Conservation (phyloP, 2,113 vertebrate species). For the Gopherus evgoodei region DNA sequence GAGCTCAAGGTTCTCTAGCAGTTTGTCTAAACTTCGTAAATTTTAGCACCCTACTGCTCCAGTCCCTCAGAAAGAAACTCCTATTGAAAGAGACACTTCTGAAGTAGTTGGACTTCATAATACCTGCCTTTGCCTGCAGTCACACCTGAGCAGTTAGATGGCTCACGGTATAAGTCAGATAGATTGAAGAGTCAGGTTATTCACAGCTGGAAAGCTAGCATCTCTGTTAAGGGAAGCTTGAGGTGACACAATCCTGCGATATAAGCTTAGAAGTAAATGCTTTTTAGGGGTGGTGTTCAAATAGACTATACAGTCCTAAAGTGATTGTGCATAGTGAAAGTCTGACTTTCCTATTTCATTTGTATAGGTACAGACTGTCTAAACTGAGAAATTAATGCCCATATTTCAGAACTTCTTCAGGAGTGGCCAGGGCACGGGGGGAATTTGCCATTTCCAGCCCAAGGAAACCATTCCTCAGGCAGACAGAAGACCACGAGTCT, state of each 20-base stretch:
- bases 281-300: constrained; percentile 45
- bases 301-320: constrained; percentile 36
- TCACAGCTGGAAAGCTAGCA: background rate
- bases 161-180: background rate
- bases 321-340: background rate
- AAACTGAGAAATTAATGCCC: background rate
- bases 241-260: background rate
- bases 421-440: background rate
- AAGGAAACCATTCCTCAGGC: background rate
- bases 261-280: constrained; percentile 34
- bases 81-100: background rate
- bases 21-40: background rate
- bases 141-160: background rate
- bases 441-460: background rate
- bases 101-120: background rate
- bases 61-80: background rate
- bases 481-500: background rate
- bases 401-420: background rate
- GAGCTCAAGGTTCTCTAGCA: background rate
- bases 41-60: background rate
- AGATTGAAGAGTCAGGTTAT: background rate
- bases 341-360: background rate
- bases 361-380: background rate
- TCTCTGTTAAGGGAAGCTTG: accelerated
- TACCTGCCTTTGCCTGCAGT: background rate